Evolutionary conservation across 2,113 vertebrate genomes (phyloP), one percentile per base, ranked within the genome.

Genomic region (Periophthalmodon schlosseri): DNA sequence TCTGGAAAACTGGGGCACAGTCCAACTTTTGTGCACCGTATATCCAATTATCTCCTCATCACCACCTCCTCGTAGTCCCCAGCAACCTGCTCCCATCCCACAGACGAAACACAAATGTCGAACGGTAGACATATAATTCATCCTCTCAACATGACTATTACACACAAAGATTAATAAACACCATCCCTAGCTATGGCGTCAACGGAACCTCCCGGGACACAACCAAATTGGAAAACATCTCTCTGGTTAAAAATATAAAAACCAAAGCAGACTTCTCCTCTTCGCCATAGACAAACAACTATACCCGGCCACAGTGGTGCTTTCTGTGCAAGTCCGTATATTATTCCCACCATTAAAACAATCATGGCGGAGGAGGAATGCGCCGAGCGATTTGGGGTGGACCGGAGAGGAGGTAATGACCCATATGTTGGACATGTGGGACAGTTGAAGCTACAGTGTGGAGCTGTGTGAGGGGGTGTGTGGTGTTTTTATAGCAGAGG

Each of bases 261-360:
- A 78, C 69, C 39, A 44, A 76, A 78, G n/a, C 73, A 33, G 73
- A 75, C 46, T 39, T 80, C 73, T 72, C 52, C 61, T 72, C 58
- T 54, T 66, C 56, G 12, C 52, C 14, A 15, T 73, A 82, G 63
- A 66, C 69, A 80, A 83, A 79, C 24, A 81, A 77, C 78, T 58
- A 49, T 54, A 70, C 75, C 39, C 65, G 33, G 54, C 79, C 60
- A 13, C 75, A 68, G 57, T 23, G 23, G 50, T 20, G 50, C 50
- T 52, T 16, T 52, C 50, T 20, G 16, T 4, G 23, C 56, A 69
- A 66, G 60, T 77, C 70, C 85, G 84, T 84, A 77, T 86, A 80
- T 91, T 84, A 85, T 78, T 79, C 36, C 80, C 60, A 74, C 80
- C 82, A 87, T 89, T 90, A 87, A 87, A 87, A 88, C 87, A 84